Base-by-base conservation (phyloP, 1,140 invertebrate species). In the Eriocheir sinensis region DNA sequence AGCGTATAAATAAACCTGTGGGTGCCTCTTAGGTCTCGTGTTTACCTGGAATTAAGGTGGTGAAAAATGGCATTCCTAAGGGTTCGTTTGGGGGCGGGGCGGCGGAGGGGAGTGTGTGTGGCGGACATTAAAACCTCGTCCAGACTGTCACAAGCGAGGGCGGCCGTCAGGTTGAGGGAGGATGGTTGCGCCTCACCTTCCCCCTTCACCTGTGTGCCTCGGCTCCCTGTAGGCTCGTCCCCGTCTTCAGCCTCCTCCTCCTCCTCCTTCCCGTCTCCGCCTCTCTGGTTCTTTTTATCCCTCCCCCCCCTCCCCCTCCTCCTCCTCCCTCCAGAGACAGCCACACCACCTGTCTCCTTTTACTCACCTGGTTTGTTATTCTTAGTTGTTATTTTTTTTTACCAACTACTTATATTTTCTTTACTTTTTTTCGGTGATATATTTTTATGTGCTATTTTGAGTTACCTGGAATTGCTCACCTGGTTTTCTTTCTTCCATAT, bases 191-290 rank as follows among this genome's bases (percentile, higher is more conserved):
- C n/a, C n/a, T n/a, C n/a, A n/a, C n/a, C n/a, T n/a, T n/a, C n/a
- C n/a, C n/a, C n/a, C n/a, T n/a, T n/a, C n/a, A n/a, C n/a, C n/a
- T n/a, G n/a, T n/a, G n/a, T n/a, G n/a, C n/a, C n/a, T n/a, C n/a
- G n/a, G n/a, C n/a, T n/a, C n/a, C n/a, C n/a, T n/a, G n/a, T n/a
- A n/a, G n/a, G n/a, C 9, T 34, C 8, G 36, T 34, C 81, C 36
- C n/a, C 36, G n/a, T 83, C 36, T 83, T 83, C n/a, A 27, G n/a
- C 81, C n/a, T 83, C 36, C 81, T 83, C 81, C n/a, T 83, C 36
- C 60, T 72, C 60, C 60, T 72, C 36, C 81, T 83, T 83, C 81
- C 81, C 81, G 36, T 83, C 81, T 27, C 81, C n/a, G 81, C 36
- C 81, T 34, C n/a, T 83, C 36, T 83, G n/a, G n/a, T 34, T 27